phyloP scores from a whole-genome alignment of 1,140 invertebrate species.

The Drosophila kohkoa region DNA sequence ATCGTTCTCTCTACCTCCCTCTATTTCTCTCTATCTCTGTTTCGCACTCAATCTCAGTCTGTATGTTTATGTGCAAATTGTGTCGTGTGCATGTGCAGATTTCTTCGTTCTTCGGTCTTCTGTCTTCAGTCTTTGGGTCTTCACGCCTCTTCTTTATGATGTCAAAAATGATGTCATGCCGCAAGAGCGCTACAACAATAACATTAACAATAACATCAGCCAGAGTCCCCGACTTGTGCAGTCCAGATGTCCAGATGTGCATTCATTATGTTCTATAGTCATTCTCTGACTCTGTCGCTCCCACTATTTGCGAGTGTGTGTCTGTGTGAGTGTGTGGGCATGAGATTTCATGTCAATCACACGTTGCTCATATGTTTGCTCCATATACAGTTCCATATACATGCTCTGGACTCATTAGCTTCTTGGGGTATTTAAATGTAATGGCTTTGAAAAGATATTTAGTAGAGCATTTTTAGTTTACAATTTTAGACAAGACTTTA shows the following conservation, averaged over 20 bases:
- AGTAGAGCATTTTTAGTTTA: neutral
- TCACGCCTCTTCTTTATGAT: slow-evolving; percentile 53
- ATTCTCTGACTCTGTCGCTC: neutral
- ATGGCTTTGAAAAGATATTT: neutral
- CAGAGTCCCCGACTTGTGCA: slow-evolving; percentile 28
- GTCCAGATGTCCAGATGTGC: slow-evolving; percentile 72
- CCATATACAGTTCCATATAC: slow-evolving; percentile 54
- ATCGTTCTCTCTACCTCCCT: neutral
- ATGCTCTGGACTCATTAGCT: slow-evolving; percentile 51
- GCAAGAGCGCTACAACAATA: slow-evolving; percentile 70
- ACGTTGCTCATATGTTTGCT: slow-evolving; percentile 74
- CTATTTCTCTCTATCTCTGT: slow-evolving; percentile 14
- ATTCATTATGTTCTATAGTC: slow-evolving; percentile 68
- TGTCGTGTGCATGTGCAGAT: slow-evolving; percentile 62
- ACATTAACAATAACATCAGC: slow-evolving; percentile 27
- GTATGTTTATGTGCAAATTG: slow-evolving; percentile 24
- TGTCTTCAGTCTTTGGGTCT: neutral
- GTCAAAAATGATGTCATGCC: slow-evolving; percentile 82
- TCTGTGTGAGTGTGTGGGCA: slow-evolving; percentile 46
- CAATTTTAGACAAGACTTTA: no score
- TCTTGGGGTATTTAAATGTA: neutral
- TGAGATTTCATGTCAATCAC: slow-evolving; percentile 78
- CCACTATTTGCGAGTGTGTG: slow-evolving; percentile 9
- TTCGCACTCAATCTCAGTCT: slow-evolving; percentile 8
- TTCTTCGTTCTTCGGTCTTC: slow-evolving; percentile 23